Evolutionary conservation across 2,797 vertebrate species (phyloP).

Genomic region (Neopelma chrysocephalum): DNA sequence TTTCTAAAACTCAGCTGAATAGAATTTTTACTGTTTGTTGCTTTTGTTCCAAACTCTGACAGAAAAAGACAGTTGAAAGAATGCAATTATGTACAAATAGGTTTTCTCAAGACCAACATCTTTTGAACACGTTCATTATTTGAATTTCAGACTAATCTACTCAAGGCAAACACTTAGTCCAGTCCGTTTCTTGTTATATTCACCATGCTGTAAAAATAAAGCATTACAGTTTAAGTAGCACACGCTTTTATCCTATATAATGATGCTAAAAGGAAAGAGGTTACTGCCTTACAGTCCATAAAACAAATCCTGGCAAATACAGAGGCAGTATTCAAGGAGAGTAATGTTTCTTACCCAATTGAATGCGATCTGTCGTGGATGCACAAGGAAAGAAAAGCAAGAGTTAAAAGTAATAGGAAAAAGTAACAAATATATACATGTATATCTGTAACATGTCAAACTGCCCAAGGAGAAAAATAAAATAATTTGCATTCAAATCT

Average conservation of each 20-base stretch:
- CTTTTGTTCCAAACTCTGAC: neutral
- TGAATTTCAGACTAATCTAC: neutral
- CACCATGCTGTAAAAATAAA: neutral
- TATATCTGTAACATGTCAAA: neutral
- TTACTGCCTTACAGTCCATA: neutral
- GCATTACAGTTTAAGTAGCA: neutral
- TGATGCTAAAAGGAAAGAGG: neutral
- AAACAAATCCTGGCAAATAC: neutral
- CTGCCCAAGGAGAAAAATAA: neutral
- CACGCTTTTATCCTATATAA: neutral
- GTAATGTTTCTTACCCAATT: conserved; percentile 86
- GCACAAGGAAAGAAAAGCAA: conserved; percentile 73
- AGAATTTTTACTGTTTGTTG: neutral
- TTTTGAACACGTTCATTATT: neutral
- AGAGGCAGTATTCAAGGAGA: neutral
- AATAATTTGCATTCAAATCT: neutral
- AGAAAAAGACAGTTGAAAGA: neutral
- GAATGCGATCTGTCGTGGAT: conserved; percentile 86
- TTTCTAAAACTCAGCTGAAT: neutral
- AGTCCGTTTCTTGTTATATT: neutral
- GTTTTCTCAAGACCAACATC: neutral
- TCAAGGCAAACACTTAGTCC: neutral
- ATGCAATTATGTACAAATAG: neutral
- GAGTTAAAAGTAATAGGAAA: conserved; percentile 23
- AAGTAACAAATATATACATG: neutral